Evolutionary conservation across 2,888 invertebrate species (phyloP).

Genomic region (Lissonota sp.): DNA sequence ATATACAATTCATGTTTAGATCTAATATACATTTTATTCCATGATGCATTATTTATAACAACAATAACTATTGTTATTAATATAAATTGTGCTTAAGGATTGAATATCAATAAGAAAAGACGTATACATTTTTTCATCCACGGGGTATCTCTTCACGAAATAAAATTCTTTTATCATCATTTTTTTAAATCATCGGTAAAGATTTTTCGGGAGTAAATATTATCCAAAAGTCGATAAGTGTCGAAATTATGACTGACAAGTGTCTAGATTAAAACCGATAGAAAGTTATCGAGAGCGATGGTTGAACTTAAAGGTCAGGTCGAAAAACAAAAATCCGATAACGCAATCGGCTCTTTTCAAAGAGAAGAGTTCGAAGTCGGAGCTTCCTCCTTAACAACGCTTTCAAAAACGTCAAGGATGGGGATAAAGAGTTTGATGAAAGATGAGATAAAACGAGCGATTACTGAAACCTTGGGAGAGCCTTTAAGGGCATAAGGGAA

Average conservation of each 20-base stretch:
- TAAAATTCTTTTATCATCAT: too few species aligned
- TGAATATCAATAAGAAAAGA: too few species aligned
- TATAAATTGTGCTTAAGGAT: too few species aligned
- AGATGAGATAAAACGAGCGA: constrained; percentile 40
- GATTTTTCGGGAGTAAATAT: too few species aligned
- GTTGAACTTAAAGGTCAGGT: not conserved
- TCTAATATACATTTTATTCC: too few species aligned
- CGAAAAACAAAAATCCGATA: constrained; percentile 53
- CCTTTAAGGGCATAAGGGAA: not conserved
- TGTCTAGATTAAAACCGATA: not conserved
- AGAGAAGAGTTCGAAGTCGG: constrained; percentile 47
- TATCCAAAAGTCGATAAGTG: too few species aligned
- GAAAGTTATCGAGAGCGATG: constrained; percentile 16
- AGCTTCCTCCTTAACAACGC: constrained; percentile 38
- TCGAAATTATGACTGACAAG: constrained; percentile 1
- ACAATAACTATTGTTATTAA: too few species aligned
- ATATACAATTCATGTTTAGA: too few species aligned
- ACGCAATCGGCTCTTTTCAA: constrained; percentile 66
- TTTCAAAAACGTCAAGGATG: constrained; percentile 16
- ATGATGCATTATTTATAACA: too few species aligned
- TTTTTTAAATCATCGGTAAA: too few species aligned
- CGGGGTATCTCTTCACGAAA: too few species aligned
- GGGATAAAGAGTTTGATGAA: constrained; percentile 9
- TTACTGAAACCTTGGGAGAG: constrained; percentile 59
- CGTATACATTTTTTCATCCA: too few species aligned